These are phyloP conservation scores for Myotis pilosus DNA, from an alignment of 2,797 vertebrate genomes.

Conservation along the genomic window DNA sequence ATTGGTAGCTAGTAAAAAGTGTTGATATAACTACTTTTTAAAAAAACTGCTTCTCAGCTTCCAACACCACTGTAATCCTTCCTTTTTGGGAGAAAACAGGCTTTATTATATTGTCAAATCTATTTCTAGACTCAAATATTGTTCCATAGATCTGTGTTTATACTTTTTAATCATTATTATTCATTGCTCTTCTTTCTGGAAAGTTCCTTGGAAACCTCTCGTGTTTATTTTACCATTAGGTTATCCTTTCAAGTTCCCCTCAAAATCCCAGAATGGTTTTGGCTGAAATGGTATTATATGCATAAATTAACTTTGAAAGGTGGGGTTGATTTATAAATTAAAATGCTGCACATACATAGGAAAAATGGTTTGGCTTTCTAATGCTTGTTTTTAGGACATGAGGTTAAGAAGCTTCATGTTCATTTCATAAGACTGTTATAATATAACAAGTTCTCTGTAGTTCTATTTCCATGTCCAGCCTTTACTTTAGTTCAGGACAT, in stretches of 20 bases:
- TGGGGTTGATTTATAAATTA: conserved; percentile 40
- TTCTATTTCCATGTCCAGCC: neutral
- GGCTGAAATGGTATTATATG: neutral
- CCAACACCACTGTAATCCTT: neutral
- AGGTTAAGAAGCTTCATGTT: neutral
- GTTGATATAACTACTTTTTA: neutral
- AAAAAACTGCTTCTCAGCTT: neutral
- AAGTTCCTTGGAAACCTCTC: neutral
- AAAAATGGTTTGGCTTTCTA: conserved; percentile 2
- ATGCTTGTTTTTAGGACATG: neutral
- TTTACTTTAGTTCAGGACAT: neutral
- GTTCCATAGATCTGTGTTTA: neutral
- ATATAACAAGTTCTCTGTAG: neutral
- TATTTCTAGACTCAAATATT: conserved; percentile 42
- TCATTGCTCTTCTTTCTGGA: neutral
- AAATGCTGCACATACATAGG: neutral
- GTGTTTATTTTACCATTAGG: conserved; percentile 39
- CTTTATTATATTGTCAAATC: conserved; percentile 14
- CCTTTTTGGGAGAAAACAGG: neutral
- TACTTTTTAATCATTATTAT: conserved; percentile 35
- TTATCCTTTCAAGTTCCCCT: neutral
- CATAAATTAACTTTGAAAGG: neutral
- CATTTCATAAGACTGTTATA: neutral
- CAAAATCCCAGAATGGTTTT: conserved; percentile 35
- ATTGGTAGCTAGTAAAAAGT: conserved; percentile 8